Evolutionary conservation across 92 coral and sea anemone genomes (phyloP), one percentile per base, ranked within the genome.

Genomic region (Paragorgia papillata): DNA sequence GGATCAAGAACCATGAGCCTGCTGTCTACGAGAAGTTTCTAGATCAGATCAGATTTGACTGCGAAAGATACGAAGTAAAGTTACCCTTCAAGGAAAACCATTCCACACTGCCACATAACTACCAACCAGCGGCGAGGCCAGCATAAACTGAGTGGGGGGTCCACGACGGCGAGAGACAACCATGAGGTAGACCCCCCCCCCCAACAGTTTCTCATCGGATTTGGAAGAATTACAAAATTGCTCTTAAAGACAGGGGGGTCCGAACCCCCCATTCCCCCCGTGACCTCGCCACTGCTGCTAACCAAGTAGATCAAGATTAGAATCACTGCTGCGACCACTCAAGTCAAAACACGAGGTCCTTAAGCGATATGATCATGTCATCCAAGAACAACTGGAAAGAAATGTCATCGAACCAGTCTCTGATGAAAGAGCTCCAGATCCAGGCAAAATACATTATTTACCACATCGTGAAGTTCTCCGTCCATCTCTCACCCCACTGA

Each of bases 351-450:
- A 80, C 18, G 70, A 73, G n/a, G 54, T 81, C 17, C 43, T 48
- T 9, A 44, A 48, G 53, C 51, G 60, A 24, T 74, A 74, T 39
- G 37, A 82, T 46, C 71, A 58, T 2, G 74, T 82, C 29, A 74
- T 82, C 32, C 31, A 75, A 35, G 86, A 74, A 14, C 86, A 82
- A 40, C 53, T 82, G 13, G 40, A 60, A 19, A 37, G 59, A 27
- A 75, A 76, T 57, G 69, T 79, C 41, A 48, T 84, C 46, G 76
- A 84, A 54, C 79, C 59, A 0, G 88, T 84, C 50, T 15, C 54
- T 0, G 34, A 54, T 39, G 74, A 64, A n/a, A 51, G 62, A n/a
- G 65, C 22, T 14, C 12, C 59, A 35, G 35, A 18, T n/a, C n/a
- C 80, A 13, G 89, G 68, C 1, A 7, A 62, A 1, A 34, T 33